A percentile compares a stretch with the other conserved stretches of the same genome.
phyloP scores from a whole-genome alignment of 1,140 invertebrate genomes.

The Brachionus rotundiformis region DNA sequence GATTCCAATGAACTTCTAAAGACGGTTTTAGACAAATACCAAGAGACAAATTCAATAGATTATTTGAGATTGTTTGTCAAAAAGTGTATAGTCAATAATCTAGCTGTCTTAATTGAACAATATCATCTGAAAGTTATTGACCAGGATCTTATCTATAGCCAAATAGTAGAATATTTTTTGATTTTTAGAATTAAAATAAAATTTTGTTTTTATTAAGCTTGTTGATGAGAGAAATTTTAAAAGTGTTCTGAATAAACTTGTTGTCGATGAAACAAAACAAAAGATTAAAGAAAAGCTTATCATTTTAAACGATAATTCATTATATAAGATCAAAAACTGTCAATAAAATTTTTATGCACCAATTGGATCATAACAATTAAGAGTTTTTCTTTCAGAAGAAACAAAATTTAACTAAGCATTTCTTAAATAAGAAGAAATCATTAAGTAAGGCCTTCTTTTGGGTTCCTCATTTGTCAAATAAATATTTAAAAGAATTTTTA shows the following conservation, averaged over 20 bases:
- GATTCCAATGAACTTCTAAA: neutral
- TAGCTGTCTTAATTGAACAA: neutral
- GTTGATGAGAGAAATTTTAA: neutral
- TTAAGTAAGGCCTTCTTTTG: too few relatives aligned
- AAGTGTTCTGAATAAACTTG: neutral
- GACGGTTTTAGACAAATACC: neutral
- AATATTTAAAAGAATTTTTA: too few relatives aligned
- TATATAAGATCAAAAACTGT: neutral
- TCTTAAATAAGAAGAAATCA: too few relatives aligned
- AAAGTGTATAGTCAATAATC: neutral
- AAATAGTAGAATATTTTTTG: neutral
- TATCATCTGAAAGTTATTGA: neutral
- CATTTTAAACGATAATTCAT: slow-evolving; percentile 18
- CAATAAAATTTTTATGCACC: neutral
- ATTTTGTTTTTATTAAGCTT: neutral
- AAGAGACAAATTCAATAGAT: neutral
- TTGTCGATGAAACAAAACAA: neutral
- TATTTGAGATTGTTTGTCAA: neutral
- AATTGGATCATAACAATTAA: too few relatives aligned
- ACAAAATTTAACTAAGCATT: too few relatives aligned
- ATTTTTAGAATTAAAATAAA: too few relatives aligned
- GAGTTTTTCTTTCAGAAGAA: too few relatives aligned
- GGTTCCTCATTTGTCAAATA: too few relatives aligned
- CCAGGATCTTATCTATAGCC: neutral
- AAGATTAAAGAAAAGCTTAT: neutral